Evolutionary conservation across 2,888 invertebrate genomes (phyloP).

Genomic region (Halocaridina rubra): DNA sequence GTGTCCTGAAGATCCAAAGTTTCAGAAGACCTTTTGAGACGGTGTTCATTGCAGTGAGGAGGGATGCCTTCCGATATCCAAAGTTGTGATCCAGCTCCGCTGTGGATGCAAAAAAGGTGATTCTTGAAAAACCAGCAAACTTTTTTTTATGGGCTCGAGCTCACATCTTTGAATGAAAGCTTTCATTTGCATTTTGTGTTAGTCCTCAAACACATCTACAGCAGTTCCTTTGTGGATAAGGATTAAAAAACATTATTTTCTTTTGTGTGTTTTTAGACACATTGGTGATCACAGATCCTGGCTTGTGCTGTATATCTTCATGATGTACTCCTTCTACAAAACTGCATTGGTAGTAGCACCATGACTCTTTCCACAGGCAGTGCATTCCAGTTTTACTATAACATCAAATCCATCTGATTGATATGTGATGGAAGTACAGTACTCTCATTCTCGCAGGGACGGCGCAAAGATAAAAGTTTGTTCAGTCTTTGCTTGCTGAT

Average conservation of each 20-base stretch:
- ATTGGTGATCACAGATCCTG: not conserved
- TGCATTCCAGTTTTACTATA: too few species aligned
- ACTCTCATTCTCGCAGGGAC: not conserved
- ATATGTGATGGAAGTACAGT: too few species aligned
- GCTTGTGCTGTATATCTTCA: not conserved
- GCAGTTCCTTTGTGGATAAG: not conserved
- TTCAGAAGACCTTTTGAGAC: not conserved
- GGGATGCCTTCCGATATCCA: not conserved
- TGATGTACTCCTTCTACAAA: not conserved
- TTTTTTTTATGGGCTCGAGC: not conserved
- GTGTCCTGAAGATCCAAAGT: not conserved
- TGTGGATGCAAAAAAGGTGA: not conserved
- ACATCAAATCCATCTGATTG: too few species aligned
- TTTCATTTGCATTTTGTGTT: conserved; percentile 32
- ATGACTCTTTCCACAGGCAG: too few species aligned
- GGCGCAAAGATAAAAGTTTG: not conserved
- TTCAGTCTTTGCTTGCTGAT: not conserved
- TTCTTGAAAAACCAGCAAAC: not conserved
- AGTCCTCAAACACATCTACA: not conserved
- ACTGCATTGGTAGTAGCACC: not conserved
- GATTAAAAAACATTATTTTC: not conserved
- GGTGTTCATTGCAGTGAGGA: not conserved
- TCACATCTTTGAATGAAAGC: not conserved
- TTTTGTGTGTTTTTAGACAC: not conserved
- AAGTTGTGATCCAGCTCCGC: conserved; percentile 3